Conservation (phyloP, 2,888 invertebrate genomes). For the Vesta saturnalis region DNA sequence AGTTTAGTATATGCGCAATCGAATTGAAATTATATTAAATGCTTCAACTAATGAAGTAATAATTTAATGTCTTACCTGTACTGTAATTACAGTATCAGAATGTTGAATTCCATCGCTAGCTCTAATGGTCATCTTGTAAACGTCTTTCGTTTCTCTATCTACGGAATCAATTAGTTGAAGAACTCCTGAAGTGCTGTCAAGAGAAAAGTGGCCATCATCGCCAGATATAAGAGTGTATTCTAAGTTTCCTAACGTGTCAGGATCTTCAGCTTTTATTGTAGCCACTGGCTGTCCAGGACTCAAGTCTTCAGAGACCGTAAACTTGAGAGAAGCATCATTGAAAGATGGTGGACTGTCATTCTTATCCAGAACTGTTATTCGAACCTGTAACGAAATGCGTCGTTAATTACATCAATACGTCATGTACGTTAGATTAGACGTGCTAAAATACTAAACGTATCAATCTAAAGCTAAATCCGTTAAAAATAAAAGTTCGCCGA, state of each 20-base stretch:
- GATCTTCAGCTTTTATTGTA: slow-evolving; percentile 82
- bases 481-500: slow-evolving; percentile 20
- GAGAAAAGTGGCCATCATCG: slow-evolving; percentile 73
- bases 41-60: slow-evolving; percentile 34
- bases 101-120: slow-evolving; percentile 91
- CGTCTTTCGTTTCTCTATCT: slow-evolving; percentile 83
- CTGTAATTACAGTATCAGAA: slow-evolving; percentile 79
- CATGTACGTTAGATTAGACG: slow-evolving; percentile 1
- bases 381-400: slow-evolving; percentile 71
- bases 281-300: slow-evolving; percentile 83
- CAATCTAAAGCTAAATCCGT: not conserved
- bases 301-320: slow-evolving; percentile 85
- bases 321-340: slow-evolving; percentile 76
- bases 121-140: slow-evolving; percentile 81
- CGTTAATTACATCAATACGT: not conserved
- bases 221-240: slow-evolving; percentile 77
- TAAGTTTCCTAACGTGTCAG: slow-evolving; percentile 83
- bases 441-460: not conserved
- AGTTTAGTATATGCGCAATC: slow-evolving; percentile 3
- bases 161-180: slow-evolving; percentile 80
- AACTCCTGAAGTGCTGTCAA: slow-evolving; percentile 78
- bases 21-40: slow-evolving; percentile 26
- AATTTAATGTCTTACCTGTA: slow-evolving; percentile 72
- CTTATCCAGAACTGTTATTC: slow-evolving; percentile 86
- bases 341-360: slow-evolving; percentile 96